phyloP scores from a whole-genome alignment of 2,888 invertebrate genomes.

The Flabesymbios commensalis region DNA sequence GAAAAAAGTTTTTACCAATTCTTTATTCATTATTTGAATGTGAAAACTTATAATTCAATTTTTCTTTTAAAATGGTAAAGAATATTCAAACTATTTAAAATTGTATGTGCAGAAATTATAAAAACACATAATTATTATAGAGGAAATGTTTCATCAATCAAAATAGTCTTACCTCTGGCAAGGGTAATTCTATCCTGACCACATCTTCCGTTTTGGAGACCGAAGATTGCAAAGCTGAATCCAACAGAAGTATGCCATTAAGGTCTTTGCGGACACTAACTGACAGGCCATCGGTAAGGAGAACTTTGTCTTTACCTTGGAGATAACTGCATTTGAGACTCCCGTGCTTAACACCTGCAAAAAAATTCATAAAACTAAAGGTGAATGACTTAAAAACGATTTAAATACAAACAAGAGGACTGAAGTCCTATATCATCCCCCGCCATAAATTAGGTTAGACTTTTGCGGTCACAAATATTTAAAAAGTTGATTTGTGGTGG shows the following conservation, averaged over 20 bases:
- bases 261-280: conserved; percentile 86
- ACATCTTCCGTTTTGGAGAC: conserved; percentile 76
- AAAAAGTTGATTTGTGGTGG: no score
- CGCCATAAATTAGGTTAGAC: no score
- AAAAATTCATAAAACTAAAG: conserved; percentile 20
- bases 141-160: background rate
- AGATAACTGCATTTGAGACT: conserved; percentile 50
- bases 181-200: conserved; percentile 81
- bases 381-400: background rate
- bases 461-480: no score
- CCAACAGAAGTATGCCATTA: conserved; percentile 85
- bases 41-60: no score
- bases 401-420: background rate
- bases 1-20: conserved; percentile 6
- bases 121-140: no score
- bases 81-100: no score
- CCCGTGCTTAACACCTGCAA: conserved; percentile 43
- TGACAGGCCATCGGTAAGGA: conserved; percentile 80
- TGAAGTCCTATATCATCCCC: no score
- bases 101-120: no score
- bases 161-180: conserved; percentile 73
- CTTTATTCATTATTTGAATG: no score
- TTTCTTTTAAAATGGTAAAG: no score
- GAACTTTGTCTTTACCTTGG: conserved; percentile 76
- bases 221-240: conserved; percentile 85